phyloP scores from a whole-genome alignment of 2,797 vertebrate species.

The Lepilemur ruficaudatus region DNA sequence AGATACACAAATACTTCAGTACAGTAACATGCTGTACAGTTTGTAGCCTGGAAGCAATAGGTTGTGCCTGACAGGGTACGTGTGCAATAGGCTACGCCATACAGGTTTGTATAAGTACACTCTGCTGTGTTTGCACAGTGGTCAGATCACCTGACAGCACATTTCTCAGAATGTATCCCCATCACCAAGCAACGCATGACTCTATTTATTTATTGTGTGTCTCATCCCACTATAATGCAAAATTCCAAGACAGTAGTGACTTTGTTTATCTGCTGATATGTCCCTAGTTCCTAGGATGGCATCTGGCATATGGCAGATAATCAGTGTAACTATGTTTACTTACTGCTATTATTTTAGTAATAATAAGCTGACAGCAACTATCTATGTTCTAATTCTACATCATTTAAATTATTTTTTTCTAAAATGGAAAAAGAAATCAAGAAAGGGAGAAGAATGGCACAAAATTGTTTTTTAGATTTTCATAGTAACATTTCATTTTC shows the following conservation, averaged over 20 bases:
- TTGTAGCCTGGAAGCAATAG: neutral
- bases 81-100: too few relatives aligned
- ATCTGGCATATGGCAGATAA: neutral
- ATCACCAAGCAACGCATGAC: neutral
- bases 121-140: neutral
- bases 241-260: neutral
- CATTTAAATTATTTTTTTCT: slow-evolving; percentile 12
- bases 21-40: neutral
- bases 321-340: neutral
- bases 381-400: slow-evolving; percentile 18
- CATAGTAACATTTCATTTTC: slow-evolving; percentile 37
- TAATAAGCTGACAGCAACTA: neutral
- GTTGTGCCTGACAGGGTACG: too few relatives aligned
- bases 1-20: neutral
- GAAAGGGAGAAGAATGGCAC: neutral
- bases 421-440: neutral
- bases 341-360: neutral
- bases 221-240: neutral
- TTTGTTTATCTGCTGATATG: neutral
- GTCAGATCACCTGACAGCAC: neutral
- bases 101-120: neutral
- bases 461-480: slow-evolving; percentile 4
- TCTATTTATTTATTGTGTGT: neutral
- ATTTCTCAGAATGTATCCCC: neutral
- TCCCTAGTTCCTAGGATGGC: neutral